phyloP scores from a whole-genome alignment of 1,140 invertebrate genomes.

The Macrobrachium rosenbergii region DNA sequence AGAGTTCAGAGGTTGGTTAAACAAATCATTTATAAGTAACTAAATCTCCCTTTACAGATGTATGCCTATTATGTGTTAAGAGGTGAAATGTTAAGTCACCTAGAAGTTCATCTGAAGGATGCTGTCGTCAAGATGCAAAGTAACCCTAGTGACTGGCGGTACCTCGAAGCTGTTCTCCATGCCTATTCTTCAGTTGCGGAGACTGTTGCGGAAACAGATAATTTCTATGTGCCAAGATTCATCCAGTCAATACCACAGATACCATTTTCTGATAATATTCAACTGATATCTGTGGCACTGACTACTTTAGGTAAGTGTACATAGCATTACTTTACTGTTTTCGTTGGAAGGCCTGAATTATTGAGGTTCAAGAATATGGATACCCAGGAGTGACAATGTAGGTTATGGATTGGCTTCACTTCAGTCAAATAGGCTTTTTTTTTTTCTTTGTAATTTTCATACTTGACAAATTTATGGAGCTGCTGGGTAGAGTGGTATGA shows the following conservation, averaged over 20 bases:
- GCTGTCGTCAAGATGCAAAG: slow-evolving; percentile 61
- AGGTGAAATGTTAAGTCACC: slow-evolving; percentile 62
- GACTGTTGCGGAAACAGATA: slow-evolving; percentile 65
- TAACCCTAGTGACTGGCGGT: slow-evolving; percentile 64
- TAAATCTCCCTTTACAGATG: slow-evolving; percentile 50
- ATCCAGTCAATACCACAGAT: slow-evolving; percentile 66
- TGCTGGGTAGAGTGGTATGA: too few relatives aligned
- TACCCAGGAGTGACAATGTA: too few relatives aligned
- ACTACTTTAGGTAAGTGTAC: slow-evolving; percentile 61
- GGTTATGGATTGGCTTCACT: too few relatives aligned
- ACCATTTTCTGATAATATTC: slow-evolving; percentile 65
- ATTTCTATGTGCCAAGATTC: slow-evolving; percentile 62
- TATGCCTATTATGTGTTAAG: slow-evolving; percentile 65
- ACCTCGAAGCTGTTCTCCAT: slow-evolving; percentile 63
- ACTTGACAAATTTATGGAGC: too few relatives aligned
- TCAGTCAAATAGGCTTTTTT: too few relatives aligned
- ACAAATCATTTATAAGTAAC: too few relatives aligned
- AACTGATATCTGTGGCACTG: slow-evolving; percentile 65
- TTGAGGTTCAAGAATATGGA: too few relatives aligned
- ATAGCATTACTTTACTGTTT: background rate
- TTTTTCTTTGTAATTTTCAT: too few relatives aligned
- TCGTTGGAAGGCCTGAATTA: too few relatives aligned
- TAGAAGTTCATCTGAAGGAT: slow-evolving; percentile 65
- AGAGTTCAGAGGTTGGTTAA: too few relatives aligned
- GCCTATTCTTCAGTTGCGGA: slow-evolving; percentile 65